Conservation (phyloP, 1,140 invertebrate genomes). For the Acyrthosiphon pisum region DNA sequence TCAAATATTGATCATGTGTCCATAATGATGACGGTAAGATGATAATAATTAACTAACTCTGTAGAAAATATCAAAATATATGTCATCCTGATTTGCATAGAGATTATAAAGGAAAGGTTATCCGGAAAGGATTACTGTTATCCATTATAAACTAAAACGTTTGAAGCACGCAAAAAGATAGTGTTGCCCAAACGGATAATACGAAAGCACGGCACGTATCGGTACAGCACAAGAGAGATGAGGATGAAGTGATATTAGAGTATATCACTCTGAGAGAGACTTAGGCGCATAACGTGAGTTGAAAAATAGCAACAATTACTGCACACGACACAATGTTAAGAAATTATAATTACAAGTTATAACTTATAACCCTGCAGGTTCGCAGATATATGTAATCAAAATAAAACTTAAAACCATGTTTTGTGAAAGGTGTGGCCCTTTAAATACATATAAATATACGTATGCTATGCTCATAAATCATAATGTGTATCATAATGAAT, state of each 20-base stretch:
- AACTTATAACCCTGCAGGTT: not conserved
- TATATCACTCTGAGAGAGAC: not conserved
- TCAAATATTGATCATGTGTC: conserved; percentile 5
- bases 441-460: not conserved
- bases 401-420: not conserved
- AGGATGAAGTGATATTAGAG: not conserved
- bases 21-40: not conserved
- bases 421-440: not conserved
- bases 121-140: not conserved
- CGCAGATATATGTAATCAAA: not conserved
- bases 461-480: not conserved
- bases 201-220: not conserved
- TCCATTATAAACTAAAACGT: not conserved
- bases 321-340: not conserved
- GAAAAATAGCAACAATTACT: not conserved
- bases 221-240: not conserved
- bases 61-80: not conserved
- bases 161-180: not conserved
- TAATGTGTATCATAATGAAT: not conserved
- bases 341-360: conserved; percentile 15
- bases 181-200: not conserved
- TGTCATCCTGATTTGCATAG: not conserved
- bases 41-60: not conserved
- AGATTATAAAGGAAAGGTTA: not conserved
- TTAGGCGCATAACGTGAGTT: not conserved